Conservation (phyloP, 2,113 vertebrate species). For the Eudyptes chrysolophus region DNA sequence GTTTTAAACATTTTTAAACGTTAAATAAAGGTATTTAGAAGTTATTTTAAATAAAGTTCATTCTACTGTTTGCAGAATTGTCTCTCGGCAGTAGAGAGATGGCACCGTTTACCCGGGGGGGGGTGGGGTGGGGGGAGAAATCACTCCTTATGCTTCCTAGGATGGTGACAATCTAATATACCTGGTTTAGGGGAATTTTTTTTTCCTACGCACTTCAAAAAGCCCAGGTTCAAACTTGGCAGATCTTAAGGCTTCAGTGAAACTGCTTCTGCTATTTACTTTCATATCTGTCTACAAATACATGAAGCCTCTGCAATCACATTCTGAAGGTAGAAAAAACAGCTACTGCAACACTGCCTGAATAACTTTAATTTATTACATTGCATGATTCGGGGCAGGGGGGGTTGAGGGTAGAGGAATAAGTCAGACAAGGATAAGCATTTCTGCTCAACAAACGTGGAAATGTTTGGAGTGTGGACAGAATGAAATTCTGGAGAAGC, state of each 20-base stretch:
- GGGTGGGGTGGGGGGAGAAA: fast-evolving
- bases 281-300: neutral
- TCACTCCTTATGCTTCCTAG: neutral
- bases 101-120: neutral
- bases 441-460: neutral
- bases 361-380: neutral
- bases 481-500: neutral
- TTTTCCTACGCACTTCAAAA: neutral
- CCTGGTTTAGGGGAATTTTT: neutral
- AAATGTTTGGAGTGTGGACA: neutral
- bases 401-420: neutral
- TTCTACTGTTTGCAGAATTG: neutral
- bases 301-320: neutral
- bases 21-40: neutral
- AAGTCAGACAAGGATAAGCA: neutral
- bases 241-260: neutral
- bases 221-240: neutral
- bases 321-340: neutral
- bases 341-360: neutral
- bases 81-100: neutral
- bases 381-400: fast-evolving
- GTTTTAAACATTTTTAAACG: neutral
- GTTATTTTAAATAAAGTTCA: neutral
- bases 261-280: neutral
- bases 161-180: neutral